Percentiles rank a stretch among this genome's conserved stretches.
phyloP scores from a whole-genome alignment of 2,113 vertebrate genomes.

The Brienomyrus brachyistius region DNA sequence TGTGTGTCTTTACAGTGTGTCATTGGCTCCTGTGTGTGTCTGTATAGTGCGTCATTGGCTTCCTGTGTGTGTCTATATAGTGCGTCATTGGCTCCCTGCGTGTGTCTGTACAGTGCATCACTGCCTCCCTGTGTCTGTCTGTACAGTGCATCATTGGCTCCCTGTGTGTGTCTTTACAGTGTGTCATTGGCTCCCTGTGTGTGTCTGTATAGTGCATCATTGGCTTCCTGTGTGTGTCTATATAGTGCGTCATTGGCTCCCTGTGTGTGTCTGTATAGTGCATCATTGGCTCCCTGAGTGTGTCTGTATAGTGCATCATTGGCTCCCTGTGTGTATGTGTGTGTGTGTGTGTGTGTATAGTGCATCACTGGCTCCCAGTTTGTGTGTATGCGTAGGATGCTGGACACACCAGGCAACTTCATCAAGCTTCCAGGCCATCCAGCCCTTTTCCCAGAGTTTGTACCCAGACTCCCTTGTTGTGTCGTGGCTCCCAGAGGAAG shows the following conservation, averaged over 20 bases:
- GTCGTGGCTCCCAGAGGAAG: conserved; percentile 62
- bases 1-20: not conserved
- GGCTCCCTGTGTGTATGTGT: not conserved
- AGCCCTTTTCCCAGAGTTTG: conserved; percentile 49
- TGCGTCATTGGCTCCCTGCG: not conserved
- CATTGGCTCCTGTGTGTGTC: not conserved
- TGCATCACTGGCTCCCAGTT: conserved; percentile 10
- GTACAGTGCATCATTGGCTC: not conserved
- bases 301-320: not conserved
- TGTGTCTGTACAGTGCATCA: conserved; percentile 17
- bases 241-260: not conserved
- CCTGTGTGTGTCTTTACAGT: not conserved
- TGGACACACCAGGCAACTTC: conserved; percentile 64
- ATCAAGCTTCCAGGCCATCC: conserved; percentile 66
- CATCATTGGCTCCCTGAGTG: not conserved
- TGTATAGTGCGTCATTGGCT: no score
- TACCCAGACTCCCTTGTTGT: conserved; percentile 59
- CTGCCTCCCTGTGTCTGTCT: not conserved
- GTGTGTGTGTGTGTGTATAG: not conserved
- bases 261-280: not conserved
- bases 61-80: no score
- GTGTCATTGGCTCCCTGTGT: not conserved
- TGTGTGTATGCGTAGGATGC: conserved; percentile 24
- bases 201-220: no score
- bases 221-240: no score